Evolutionary conservation across 2,113 vertebrate genomes (phyloP).

Genomic region (Isichthys henryi): DNA sequence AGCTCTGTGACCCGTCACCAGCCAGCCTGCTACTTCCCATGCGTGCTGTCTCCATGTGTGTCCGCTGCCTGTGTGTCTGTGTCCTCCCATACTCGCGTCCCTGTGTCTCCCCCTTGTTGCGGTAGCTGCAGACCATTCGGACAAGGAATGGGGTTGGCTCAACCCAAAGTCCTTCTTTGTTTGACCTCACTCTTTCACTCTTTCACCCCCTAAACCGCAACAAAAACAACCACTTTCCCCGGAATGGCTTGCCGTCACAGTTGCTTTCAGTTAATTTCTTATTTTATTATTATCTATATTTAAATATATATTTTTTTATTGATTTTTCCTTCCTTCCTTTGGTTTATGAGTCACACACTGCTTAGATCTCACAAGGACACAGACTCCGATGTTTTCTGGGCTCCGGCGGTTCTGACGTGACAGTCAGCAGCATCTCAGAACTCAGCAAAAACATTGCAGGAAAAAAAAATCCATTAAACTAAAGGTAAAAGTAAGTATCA

Average conservation of each 20-base stretch:
- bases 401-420: constrained; percentile 9
- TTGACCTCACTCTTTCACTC: background rate
- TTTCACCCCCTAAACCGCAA: constrained; percentile 9
- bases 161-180: background rate
- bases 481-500: constrained; percentile 29
- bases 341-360: constrained; percentile 12
- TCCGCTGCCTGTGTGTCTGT: background rate
- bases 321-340: constrained; percentile 11
- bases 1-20: background rate
- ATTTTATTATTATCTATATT: background rate
- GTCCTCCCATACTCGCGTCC: background rate
- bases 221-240: background rate
- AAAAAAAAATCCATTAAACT: constrained; percentile 28
- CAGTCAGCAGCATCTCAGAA: constrained; percentile 13
- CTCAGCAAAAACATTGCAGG: constrained; percentile 6
- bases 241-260: constrained; percentile 16
- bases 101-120: background rate
- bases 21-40: background rate
- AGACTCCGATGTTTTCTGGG: background rate
- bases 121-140: background rate
- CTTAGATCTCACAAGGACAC: constrained; percentile 11
- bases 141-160: background rate
- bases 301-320: background rate
- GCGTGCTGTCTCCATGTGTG: background rate
- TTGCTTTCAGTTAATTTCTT: constrained; percentile 10